Evolutionary conservation across 1,140 invertebrate species (phyloP), one percentile per base, ranked within the genome.

Genomic region (Babylonia areolata): DNA sequence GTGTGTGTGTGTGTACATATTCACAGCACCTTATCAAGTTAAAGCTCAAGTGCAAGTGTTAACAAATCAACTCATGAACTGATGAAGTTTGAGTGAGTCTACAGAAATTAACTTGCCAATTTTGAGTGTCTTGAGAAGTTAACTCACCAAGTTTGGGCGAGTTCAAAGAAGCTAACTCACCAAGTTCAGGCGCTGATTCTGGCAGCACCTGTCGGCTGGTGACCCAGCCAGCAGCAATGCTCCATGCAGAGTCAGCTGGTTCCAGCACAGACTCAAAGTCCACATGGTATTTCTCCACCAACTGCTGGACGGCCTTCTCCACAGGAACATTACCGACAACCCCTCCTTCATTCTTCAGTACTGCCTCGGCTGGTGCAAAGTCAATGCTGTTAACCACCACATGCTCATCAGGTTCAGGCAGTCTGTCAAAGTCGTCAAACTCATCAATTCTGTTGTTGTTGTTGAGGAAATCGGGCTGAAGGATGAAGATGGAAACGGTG

Each of bases 381-480:
- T 54, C n/a, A 15, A 80, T 33, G n/a, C 42, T 28, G 23, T 80
- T 51, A 3, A 80, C 78, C 9, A 80, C 15, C 0, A 80, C 42
- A 11, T 80, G 20, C 31, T 54, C 78, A n/a, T 28, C 40, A 3
- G 2, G 39, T 5, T 51, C 23, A 3, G n/a, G 46, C 78, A 54
- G 78, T 17, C n/a, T 33, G 40, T 40, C 42, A 12, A 80, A 54
- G 46, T 35, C 23, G 78, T 28, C 78, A 9, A 54, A 51, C 42
- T 17, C 31, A 31, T 64, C 58, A 28, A 6, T 5, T 51, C 9
- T 20, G 17, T 23, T 64, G 58, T 12, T 5, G 58, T 5, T 23
- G 58, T 23, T 64, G 78, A 54, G 54, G 40, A 80, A 33, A n/a
- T 80, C 78, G 6, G 78, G 78, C 78, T 80, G 28, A 28, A 80